Conservation (phyloP, 2,797 vertebrate species). For the Silurus aristotelis region DNA sequence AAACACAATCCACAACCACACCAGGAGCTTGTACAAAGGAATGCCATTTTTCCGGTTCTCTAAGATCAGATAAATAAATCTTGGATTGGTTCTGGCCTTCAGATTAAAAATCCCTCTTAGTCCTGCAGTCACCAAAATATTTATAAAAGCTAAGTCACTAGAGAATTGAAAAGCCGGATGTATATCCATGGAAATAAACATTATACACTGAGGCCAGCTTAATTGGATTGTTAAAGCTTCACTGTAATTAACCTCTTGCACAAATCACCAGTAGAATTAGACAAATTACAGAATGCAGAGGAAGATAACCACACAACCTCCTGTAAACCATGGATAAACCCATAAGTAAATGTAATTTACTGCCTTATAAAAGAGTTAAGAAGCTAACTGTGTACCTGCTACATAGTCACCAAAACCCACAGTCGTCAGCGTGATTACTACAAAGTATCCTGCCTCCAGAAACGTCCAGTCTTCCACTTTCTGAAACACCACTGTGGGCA, state of each 20-base stretch:
- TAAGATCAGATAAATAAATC: constrained; percentile 58
- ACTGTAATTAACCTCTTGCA: constrained; percentile 45
- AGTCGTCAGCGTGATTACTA: constrained; percentile 90
- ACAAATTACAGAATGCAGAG: constrained; percentile 39
- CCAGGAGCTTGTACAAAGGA: constrained; percentile 83
- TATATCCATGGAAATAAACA: constrained; percentile 24
- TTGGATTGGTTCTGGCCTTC: neutral
- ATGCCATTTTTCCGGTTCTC: constrained; percentile 67
- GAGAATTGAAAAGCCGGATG: constrained; percentile 6
- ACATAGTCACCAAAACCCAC: constrained; percentile 92
- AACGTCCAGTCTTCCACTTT: constrained; percentile 82
- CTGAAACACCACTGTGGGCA: constrained; percentile 85
- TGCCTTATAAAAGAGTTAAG: constrained; percentile 33
- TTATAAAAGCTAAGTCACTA: neutral
- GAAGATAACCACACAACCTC: constrained; percentile 40
- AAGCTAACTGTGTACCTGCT: constrained; percentile 71
- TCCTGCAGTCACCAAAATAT: constrained; percentile 20
- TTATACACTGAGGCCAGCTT: constrained; percentile 14
- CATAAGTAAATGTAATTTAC: constrained; percentile 33
- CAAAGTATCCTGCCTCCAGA: constrained; percentile 87
- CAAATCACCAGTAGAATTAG: constrained; percentile 35
- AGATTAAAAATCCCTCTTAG: neutral
- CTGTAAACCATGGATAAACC: constrained; percentile 26
- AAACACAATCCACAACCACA: constrained; percentile 91
- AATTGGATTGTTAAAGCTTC: constrained; percentile 29